Evolutionary conservation across 2,888 invertebrate species (phyloP).

Genomic region (Hypena proboscidalis): DNA sequence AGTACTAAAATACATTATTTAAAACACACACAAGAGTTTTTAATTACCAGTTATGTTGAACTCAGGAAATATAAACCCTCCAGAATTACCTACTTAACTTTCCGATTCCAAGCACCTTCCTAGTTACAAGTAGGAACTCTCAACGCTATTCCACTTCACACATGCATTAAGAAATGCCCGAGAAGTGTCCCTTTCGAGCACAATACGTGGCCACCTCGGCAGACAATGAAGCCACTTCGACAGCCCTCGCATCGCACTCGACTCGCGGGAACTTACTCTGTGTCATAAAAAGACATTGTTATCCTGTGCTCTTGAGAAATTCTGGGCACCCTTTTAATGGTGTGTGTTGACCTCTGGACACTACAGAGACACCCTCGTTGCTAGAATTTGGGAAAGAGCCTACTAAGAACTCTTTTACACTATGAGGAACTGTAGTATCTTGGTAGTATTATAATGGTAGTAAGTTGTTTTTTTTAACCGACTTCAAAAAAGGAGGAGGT

Average conservation of each 20-base stretch:
- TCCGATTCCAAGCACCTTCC: constrained; percentile 25
- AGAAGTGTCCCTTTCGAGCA: constrained; percentile 50
- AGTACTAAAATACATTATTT: too few species aligned
- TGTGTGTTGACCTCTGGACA: constrained; percentile 14
- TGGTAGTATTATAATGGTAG: too few species aligned
- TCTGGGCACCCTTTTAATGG: constrained; percentile 19
- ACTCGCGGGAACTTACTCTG: constrained; percentile 48
- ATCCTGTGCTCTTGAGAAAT: constrained; percentile 33
- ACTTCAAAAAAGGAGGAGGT: too few species aligned
- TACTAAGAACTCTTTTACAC: too few species aligned
- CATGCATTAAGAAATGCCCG: constrained; percentile 29
- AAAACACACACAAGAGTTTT: too few species aligned
- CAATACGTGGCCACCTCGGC: constrained; percentile 60
- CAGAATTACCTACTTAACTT: constrained; percentile 16
- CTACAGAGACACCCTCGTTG: neutral
- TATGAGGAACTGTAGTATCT: too few species aligned
- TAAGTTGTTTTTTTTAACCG: too few species aligned
- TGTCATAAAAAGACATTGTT: constrained; percentile 62
- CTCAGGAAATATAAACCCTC: too few species aligned
- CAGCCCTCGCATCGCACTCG: constrained; percentile 49
- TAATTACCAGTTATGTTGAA: too few species aligned
- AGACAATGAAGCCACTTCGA: constrained; percentile 51
- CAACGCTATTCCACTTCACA: constrained; percentile 22
- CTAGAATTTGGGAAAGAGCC: too few species aligned
- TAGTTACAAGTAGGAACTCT: neutral